These are phyloP conservation scores for Callorhinus ursinus DNA, from an alignment of 2,113 vertebrate species.

Conservation along the genomic window DNA sequence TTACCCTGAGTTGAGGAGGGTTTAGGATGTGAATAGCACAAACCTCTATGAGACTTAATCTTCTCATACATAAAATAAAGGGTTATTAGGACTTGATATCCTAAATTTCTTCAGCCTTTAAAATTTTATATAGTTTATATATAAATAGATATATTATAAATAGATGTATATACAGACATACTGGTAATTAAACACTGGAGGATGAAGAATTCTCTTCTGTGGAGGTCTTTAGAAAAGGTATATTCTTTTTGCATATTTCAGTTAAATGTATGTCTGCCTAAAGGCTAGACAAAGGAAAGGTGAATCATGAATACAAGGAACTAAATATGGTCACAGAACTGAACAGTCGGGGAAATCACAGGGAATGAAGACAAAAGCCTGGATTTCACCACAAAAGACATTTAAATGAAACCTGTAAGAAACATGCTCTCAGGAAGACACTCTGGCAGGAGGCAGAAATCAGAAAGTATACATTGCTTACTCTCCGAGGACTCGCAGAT, in stretches of 20 bases:
- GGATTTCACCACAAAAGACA: neutral
- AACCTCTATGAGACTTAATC: neutral
- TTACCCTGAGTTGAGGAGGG: neutral
- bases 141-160: neutral
- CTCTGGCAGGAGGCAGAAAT: neutral
- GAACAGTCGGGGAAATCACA: neutral
- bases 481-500: neutral
- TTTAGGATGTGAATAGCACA: neutral
- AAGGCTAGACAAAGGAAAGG: neutral
- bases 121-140: neutral
- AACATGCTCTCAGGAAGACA: neutral
- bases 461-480: neutral
- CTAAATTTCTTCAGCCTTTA: neutral
- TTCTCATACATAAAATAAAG: neutral
- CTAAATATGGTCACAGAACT: neutral
- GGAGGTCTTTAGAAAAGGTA: conserved; percentile 9
- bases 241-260: neutral
- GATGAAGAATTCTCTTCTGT: neutral
- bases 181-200: neutral
- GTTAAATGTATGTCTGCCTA: neutral
- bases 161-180: neutral
- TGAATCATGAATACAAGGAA: neutral
- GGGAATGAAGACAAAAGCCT: neutral
- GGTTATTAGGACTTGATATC: neutral
- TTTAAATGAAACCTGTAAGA: neutral